Conservation (phyloP, 2,113 vertebrate species). For the Felis chaus region DNA sequence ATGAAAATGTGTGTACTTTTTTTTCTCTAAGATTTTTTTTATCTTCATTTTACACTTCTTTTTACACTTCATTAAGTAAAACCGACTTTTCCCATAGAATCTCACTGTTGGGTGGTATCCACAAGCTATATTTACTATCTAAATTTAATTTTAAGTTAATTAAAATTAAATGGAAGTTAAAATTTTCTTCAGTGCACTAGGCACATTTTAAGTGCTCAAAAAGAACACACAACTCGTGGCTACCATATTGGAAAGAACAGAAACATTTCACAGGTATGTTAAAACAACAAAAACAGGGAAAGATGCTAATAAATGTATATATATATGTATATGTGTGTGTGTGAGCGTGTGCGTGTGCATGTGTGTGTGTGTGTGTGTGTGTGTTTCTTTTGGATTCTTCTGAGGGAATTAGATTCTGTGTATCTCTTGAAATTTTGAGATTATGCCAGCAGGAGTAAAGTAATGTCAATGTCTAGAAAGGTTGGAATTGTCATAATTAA, state of each 20-base stretch:
- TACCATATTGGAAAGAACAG: neutral
- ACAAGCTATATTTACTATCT: neutral
- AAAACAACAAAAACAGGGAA: neutral
- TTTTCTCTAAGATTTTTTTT: neutral
- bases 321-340: neutral
- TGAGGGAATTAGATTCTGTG: neutral
- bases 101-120: neutral
- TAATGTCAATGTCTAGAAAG: neutral
- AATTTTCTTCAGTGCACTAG: neutral
- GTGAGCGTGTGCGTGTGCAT: too few species aligned
- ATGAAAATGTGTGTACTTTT: neutral
- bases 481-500: neutral
- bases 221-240: neutral
- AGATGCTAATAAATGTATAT: neutral
- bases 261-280: neutral
- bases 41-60: too few species aligned
- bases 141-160: constrained; percentile 3
- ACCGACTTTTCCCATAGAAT: neutral
- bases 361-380: too few species aligned
- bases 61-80: neutral
- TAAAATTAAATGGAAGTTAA: neutral
- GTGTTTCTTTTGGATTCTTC: neutral
- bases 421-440: neutral
- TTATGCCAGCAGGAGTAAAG: neutral
- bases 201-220: neutral